These are phyloP conservation scores for Leptobrachium ailaonicum DNA, from an alignment of 2,113 vertebrate genomes.

Conservation along the genomic window DNA sequence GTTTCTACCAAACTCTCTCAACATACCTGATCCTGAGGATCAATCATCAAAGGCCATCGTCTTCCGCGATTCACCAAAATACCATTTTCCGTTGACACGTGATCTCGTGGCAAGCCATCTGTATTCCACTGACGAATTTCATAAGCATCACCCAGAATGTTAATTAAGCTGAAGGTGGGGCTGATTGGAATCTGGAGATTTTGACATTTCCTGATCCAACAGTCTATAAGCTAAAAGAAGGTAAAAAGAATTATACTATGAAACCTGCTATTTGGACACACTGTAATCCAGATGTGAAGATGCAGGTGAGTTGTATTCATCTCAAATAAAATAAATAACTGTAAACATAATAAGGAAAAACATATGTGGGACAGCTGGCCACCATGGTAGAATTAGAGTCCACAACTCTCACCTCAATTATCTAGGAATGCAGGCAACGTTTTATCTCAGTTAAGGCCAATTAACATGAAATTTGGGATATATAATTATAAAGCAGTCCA, in stretches of 20 bases:
- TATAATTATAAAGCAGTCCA: too few relatives aligned
- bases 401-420: too few relatives aligned
- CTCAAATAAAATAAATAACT: too few relatives aligned
- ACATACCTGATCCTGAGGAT: constrained; percentile 82
- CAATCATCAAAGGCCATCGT: constrained; percentile 85
- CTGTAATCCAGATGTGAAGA: neutral
- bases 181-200: constrained; percentile 75
- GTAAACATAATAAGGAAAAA: too few relatives aligned
- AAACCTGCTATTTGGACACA: neutral
- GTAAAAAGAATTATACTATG: neutral
- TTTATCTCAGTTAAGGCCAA: too few relatives aligned
- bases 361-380: too few relatives aligned
- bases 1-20: neutral
- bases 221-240: constrained; percentile 71
- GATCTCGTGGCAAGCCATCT: constrained; percentile 77
- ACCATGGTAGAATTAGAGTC: too few relatives aligned
- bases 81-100: constrained; percentile 79
- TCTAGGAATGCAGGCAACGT: too few relatives aligned
- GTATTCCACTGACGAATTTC: constrained; percentile 83
- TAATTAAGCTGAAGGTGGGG: constrained; percentile 77
- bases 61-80: constrained; percentile 78
- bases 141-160: constrained; percentile 75
- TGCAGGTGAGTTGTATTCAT: neutral
- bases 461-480: too few relatives aligned
- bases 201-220: constrained; percentile 76